Evolutionary conservation across 2,888 invertebrate species (phyloP), one percentile per base, ranked within the genome.

Genomic region (Heliconius charithonia): DNA sequence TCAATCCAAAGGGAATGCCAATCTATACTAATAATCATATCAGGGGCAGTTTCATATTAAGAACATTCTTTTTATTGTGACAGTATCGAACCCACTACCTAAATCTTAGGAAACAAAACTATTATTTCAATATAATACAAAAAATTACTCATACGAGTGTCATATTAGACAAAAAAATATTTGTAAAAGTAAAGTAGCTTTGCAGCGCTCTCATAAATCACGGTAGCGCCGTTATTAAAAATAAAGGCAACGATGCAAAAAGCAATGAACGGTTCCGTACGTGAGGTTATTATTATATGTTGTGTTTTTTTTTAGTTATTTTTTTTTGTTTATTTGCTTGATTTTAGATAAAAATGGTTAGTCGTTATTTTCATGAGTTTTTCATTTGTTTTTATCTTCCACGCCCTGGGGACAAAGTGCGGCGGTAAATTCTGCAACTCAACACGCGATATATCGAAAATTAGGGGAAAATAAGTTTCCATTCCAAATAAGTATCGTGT

Each of bases 141-240:
- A 65, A 16, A 29, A 6, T 19, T 29, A 29, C 4, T 19, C 6
- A 51, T 19, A 51, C 19, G 27, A 65, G 29, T 29, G 29, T 29
- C 29, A 65, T 65, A 65, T 29, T 65, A 67, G 25, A 71, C 63
- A 77, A 67, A 74, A 78, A 78, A 63, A 78, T 78, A 74, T 78
- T 59, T 69, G 51, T 75, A 63, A 51, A 78, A 62, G 78, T 70
- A 74, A 73, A 78, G 63, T 69, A 51, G 75, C 45, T 32, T 67
- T 66, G 74, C 59, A 74, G 19, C 74, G 70, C 73, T n/a, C 41
- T 56, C 78, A 70, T 78, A 78, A 78, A 78, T 78, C 78, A 78
- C 63, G 63, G 62, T 63, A 63, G 78, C 29, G 51, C 70, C 70
- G 69, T 75, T 78, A 75, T 78, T 75, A 78, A 78, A 77, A 74